phyloP scores from a whole-genome alignment of 2,888 invertebrate species.

The Oscheius sp. region DNA sequence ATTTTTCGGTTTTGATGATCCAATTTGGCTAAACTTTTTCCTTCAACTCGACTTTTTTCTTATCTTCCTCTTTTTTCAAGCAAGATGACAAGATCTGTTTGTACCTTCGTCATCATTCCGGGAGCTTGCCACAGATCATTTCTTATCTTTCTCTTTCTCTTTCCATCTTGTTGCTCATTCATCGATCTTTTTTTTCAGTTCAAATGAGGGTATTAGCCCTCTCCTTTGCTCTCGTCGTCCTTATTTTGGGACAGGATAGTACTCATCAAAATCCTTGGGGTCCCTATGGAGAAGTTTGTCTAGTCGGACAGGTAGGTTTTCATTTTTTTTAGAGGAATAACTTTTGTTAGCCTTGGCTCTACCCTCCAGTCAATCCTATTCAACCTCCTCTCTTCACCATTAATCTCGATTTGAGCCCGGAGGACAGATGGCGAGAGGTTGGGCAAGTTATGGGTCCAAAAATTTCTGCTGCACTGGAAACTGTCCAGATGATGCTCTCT shows the following conservation, averaged over 20 bases:
- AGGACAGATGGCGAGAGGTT: constrained; percentile 28
- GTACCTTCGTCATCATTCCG: constrained; percentile 19
- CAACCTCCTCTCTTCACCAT: constrained; percentile 33
- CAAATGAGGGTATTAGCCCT: neutral
- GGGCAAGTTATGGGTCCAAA: constrained; percentile 2
- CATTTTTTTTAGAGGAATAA: neutral
- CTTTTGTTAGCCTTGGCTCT: constrained; percentile 13
- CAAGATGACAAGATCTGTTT: too few species aligned
- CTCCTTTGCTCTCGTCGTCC: neutral
- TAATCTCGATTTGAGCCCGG: constrained; percentile 27
- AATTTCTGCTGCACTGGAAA: constrained; percentile 30
- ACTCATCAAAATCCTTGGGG: constrained; percentile 27
- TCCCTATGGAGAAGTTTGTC: constrained; percentile 32
- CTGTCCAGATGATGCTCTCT: constrained; percentile 29
- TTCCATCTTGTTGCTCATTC: neutral
- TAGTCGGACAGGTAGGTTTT: constrained; percentile 27
- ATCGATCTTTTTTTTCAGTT: neutral
- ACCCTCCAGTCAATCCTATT: constrained; percentile 25
- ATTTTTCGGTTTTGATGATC: too few species aligned
- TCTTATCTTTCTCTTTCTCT: neutral
- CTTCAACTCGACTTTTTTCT: too few species aligned
- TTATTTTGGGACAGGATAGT: neutral
- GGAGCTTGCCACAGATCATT: constrained; percentile 24
- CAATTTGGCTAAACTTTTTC: too few species aligned
- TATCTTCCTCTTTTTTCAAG: too few species aligned